Evolutionary conservation across 1,140 invertebrate genomes (phyloP).

Genomic region (Penaeus vannamei): DNA sequence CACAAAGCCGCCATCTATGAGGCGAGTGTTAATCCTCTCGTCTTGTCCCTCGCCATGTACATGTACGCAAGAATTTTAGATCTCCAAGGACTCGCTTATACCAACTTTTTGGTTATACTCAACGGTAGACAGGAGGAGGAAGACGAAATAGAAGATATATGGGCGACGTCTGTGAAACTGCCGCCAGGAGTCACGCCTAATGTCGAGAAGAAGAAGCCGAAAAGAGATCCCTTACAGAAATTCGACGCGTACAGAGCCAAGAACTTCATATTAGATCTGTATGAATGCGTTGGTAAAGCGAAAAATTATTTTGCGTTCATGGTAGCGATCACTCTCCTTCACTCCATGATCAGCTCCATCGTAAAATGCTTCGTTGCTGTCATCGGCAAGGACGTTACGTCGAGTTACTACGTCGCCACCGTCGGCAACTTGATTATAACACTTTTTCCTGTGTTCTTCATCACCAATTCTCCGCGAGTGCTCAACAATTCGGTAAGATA

Average conservation of each 20-base stretch:
- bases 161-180: too few relatives aligned
- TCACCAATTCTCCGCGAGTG: slow-evolving; percentile 6
- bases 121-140: too few relatives aligned
- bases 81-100: background rate
- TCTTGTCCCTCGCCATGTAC: background rate
- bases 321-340: background rate
- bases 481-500: background rate
- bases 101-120: background rate
- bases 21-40: background rate
- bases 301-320: slow-evolving; percentile 25
- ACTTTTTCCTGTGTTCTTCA: slow-evolving; percentile 8
- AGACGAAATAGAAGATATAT: too few relatives aligned
- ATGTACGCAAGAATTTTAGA: background rate
- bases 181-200: too few relatives aligned
- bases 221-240: too few relatives aligned
- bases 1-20: background rate
- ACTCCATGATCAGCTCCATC: slow-evolving; percentile 23
- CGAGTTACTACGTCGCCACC: background rate
- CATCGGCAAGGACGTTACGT: background rate
- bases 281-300: too few relatives aligned
- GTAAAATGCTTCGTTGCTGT: background rate
- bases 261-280: too few relatives aligned
- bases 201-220: too few relatives aligned
- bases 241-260: too few relatives aligned
- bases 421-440: background rate